Percentiles rank a stretch among this genome's conserved stretches.
Conservation (phyloP, 2,113 vertebrate genomes). For the Macrotus californicus region DNA sequence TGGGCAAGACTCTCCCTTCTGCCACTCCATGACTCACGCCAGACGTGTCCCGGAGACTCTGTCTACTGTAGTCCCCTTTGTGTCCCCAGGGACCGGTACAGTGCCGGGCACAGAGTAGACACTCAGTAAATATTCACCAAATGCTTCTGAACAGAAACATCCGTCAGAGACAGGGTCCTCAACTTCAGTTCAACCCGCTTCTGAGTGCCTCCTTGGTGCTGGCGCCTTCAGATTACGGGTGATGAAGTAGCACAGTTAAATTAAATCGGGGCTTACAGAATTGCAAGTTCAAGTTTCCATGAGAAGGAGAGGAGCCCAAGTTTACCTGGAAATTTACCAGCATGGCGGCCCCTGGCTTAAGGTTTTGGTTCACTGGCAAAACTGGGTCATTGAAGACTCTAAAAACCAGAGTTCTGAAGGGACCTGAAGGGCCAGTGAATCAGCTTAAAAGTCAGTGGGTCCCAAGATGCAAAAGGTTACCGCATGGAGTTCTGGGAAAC, state of each 20-base stretch:
- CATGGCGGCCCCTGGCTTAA: background rate
- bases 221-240: background rate
- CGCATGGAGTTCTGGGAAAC: background rate
- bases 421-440: background rate
- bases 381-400: background rate
- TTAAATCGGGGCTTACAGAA: background rate
- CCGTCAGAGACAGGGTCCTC: background rate
- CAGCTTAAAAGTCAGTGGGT: background rate
- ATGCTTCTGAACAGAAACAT: fast-evolving
- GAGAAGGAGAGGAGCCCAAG: background rate
- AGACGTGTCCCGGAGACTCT: fast-evolving
- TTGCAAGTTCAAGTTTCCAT: background rate
- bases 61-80: fast-evolving
- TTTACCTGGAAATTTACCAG: background rate
- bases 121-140: fast-evolving
- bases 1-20: background rate
- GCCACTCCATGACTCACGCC: background rate
- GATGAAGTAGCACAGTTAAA: fast-evolving
- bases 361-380: background rate
- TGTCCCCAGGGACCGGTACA: background rate
- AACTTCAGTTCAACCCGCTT: fast-evolving
- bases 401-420: background rate
- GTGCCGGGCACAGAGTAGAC: background rate
- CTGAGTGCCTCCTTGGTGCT: background rate
- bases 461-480: background rate